phyloP scores from a whole-genome alignment of 1,140 invertebrate genomes.

The Drosophila tsacasi region DNA sequence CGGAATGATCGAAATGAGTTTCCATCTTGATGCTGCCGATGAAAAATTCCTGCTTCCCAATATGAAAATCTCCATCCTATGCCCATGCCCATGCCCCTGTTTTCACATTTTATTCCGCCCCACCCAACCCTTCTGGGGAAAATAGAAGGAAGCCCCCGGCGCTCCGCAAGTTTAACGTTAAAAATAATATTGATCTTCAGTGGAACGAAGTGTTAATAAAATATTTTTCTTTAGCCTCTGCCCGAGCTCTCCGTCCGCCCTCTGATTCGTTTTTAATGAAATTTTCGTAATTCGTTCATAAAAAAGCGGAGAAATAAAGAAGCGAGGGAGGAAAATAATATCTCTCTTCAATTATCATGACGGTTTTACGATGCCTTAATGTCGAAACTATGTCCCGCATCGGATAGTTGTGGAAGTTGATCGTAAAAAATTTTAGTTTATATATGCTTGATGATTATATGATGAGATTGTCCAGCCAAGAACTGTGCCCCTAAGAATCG shows the following conservation, averaged over 20 bases:
- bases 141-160: conserved; percentile 47
- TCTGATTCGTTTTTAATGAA: conserved; percentile 63
- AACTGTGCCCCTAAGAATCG: conserved; percentile 29
- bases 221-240: conserved; percentile 63
- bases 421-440: conserved; percentile 71
- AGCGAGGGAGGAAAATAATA: conserved; percentile 51
- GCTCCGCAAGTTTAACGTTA: conserved; percentile 57
- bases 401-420: conserved; percentile 43
- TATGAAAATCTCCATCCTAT: not conserved
- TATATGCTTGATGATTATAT: conserved; percentile 27
- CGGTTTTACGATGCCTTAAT: conserved; percentile 75
- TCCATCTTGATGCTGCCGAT: conserved; percentile 63
- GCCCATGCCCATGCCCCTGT: conserved; percentile 8
- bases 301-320: conserved; percentile 35
- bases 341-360: conserved; percentile 74
- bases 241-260: not conserved
- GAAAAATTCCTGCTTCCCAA: conserved; percentile 45
- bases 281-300: conserved; percentile 64
- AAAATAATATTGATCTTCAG: conserved; percentile 83
- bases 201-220: conserved; percentile 82
- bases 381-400: conserved; percentile 74
- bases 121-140: conserved; percentile 25
- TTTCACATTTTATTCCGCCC: not conserved
- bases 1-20: conserved; percentile 69
- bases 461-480: conserved; percentile 16